phyloP scores from a whole-genome alignment of 2,888 invertebrate genomes.

The Pristionchus arcanus region DNA sequence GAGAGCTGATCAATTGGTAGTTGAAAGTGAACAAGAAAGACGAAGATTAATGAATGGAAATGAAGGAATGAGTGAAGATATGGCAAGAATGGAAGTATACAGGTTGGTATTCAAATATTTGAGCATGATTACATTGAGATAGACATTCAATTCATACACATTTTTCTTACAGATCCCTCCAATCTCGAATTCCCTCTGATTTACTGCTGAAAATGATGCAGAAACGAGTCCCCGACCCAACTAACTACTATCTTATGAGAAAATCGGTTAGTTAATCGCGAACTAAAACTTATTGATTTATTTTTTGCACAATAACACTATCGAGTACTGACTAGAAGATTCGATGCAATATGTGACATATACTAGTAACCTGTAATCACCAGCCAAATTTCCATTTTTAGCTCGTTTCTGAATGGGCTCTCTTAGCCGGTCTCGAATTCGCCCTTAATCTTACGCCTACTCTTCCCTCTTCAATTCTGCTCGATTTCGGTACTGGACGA shows the following conservation, averaged over 20 bases:
- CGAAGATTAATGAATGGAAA: background rate
- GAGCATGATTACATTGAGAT: background rate
- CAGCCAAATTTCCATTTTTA: background rate
- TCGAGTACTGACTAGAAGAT: background rate
- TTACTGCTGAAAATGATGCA: background rate
- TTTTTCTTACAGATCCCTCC: background rate
- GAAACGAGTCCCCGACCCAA: conserved; percentile 85
- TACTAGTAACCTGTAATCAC: background rate
- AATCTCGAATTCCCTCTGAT: conserved; percentile 4
- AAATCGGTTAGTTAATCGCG: conserved; percentile 87
- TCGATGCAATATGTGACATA: background rate
- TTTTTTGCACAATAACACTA: background rate
- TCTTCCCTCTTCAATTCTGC: background rate
- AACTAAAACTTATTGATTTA: background rate
- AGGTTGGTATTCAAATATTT: background rate
- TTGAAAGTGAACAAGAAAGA: conserved; percentile 1
- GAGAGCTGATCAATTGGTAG: conserved; percentile 9
- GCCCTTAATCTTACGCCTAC: conserved; percentile 1
- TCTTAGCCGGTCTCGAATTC: conserved; percentile 23
- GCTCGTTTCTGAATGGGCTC: conserved; percentile 7
- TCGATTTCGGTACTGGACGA: conserved; percentile 41
- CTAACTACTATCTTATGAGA: conserved; percentile 98
- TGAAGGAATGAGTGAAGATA: conserved; percentile 11
- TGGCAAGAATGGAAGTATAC: conserved; percentile 26
- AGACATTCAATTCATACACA: background rate